A percentile compares a stretch with the other conserved stretches of the same genome.
Evolutionary conservation across 2,113 vertebrate genomes (phyloP).

Genomic region (Tenrec ecaudatus): DNA sequence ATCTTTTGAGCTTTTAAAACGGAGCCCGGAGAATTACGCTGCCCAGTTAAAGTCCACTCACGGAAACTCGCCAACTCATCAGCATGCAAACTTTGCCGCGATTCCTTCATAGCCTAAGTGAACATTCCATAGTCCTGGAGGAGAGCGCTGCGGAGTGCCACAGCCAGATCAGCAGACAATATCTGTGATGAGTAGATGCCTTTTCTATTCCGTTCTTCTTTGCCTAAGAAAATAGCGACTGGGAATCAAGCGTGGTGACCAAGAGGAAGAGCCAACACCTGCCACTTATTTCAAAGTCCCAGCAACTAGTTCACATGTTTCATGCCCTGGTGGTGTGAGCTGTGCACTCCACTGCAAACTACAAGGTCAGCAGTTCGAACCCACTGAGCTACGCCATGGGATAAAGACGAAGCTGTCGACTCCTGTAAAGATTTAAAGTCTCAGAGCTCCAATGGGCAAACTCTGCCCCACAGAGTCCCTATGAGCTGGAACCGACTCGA

Average conservation of each 20-base stretch:
- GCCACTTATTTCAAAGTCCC: neutral
- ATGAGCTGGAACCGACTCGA: too few species aligned
- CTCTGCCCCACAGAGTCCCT: too few species aligned
- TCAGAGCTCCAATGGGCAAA: too few species aligned
- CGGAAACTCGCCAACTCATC: conserved; percentile 30
- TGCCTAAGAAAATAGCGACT: conserved; percentile 62
- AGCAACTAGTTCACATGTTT: neutral
- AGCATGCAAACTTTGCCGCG: conserved; percentile 13
- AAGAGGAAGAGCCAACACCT: conserved; percentile 27
- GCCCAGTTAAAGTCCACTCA: neutral
- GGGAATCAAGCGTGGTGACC: neutral
- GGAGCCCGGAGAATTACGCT: neutral
- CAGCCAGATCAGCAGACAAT: conserved; percentile 58
- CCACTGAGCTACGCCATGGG: too few species aligned
- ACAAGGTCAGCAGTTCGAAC: too few species aligned
- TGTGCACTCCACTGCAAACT: too few species aligned
- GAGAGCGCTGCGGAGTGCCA: conserved; percentile 45
- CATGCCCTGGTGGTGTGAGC: neutral
- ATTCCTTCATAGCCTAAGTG: conserved; percentile 41
- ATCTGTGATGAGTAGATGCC: conserved; percentile 59
- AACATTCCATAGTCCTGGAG: conserved; percentile 60
- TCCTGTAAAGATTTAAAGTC: too few species aligned
- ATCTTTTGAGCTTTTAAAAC: neutral
- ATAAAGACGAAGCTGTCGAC: too few species aligned
- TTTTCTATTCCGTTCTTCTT: conserved; percentile 50